phyloP scores from a whole-genome alignment of 2,888 invertebrate genomes.

The Hemithea aestivaria region DNA sequence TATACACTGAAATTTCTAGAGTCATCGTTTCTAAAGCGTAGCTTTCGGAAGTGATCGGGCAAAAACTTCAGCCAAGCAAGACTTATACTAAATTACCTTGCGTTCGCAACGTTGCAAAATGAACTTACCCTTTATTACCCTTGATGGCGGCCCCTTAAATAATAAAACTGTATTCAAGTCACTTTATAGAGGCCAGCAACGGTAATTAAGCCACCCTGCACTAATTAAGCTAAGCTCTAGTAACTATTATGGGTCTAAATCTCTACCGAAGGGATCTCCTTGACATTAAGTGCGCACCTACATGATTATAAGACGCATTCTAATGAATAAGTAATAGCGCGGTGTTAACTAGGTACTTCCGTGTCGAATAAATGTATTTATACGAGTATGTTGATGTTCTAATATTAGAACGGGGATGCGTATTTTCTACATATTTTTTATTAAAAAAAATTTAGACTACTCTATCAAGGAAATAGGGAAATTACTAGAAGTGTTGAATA shows the following conservation, averaged over 20 bases:
- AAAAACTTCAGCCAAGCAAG: constrained; percentile 17
- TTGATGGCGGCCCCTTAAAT: constrained; percentile 49
- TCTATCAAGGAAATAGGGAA: too few relatives aligned
- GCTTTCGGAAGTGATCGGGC: constrained; percentile 11
- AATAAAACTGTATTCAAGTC: constrained; percentile 44
- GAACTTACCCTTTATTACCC: constrained; percentile 54
- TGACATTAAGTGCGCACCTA: too few relatives aligned
- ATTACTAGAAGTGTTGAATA: too few relatives aligned
- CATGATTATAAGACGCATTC: too few relatives aligned
- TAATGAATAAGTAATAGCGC: too few relatives aligned
- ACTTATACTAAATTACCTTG: constrained; percentile 18
- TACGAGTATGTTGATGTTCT: too few relatives aligned
- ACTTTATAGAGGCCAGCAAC: constrained; percentile 30
- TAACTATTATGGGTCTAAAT: constrained; percentile 18
- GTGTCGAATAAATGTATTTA: too few relatives aligned
- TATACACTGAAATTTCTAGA: background rate
- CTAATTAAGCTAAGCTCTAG: constrained; percentile 21
- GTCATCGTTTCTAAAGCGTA: background rate
- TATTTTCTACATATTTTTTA: too few relatives aligned
- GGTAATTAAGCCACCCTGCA: constrained; percentile 31
- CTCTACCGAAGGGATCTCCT: background rate
- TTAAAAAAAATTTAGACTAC: too few relatives aligned
- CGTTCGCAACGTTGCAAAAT: constrained; percentile 28
- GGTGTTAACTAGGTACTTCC: too few relatives aligned
- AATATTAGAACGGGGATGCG: too few relatives aligned